Conservation (phyloP, 2,888 invertebrate species). For the Callyntrura sp. region DNA sequence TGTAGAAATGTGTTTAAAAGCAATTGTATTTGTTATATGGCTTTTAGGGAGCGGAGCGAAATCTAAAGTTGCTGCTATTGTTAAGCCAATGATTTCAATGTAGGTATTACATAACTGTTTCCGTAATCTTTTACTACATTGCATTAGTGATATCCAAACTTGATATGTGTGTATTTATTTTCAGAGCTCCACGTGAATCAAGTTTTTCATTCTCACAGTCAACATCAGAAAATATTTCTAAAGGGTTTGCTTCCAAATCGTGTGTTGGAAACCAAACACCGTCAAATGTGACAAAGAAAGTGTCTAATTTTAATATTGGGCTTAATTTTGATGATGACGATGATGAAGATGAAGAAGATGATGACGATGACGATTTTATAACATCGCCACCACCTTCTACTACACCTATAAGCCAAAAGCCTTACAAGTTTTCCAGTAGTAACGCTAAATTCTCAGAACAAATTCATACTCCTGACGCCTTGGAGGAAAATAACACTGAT, state of each 20-base stretch:
- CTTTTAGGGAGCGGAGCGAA: background rate
- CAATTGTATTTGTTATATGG: background rate
- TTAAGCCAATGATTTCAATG: constrained; percentile 64
- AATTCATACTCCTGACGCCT: too few species aligned
- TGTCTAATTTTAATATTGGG: constrained; percentile 77
- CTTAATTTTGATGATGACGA: constrained; percentile 73
- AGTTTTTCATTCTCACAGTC: background rate
- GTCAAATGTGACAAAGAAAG: constrained; percentile 30
- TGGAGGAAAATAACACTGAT: background rate
- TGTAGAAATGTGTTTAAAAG: too few species aligned
- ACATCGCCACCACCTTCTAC: constrained; percentile 18
- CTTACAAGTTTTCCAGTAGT: too few species aligned
- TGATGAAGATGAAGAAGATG: constrained; percentile 71
- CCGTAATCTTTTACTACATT: background rate
- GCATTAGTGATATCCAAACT: background rate
- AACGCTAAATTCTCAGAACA: too few species aligned
- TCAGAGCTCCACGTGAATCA: background rate
- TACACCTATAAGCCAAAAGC: background rate
- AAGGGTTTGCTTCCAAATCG: too few species aligned
- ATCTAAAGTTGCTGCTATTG: constrained; percentile 48
- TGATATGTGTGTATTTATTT: constrained; percentile 1
- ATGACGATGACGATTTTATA: constrained; percentile 71
- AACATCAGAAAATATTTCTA: constrained; percentile 26
- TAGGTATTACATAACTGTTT: constrained; percentile 4
- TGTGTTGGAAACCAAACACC: constrained; percentile 24